Base-by-base conservation (phyloP, 1,140 invertebrate species). In the Leptoteleia sp. region DNA sequence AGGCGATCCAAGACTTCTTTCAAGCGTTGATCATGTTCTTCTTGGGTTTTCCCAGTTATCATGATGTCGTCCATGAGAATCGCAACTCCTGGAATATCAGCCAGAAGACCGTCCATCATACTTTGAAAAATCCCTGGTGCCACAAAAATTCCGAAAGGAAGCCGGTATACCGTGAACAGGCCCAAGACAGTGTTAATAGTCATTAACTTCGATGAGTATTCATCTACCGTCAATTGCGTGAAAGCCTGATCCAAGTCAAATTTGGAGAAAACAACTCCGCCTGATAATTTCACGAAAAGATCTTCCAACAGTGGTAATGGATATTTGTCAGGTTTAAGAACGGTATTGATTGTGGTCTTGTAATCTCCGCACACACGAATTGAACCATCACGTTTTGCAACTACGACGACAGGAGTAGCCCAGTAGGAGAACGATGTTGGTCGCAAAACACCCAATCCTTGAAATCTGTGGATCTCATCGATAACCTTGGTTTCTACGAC, bases 131-230 rank as follows among this genome's bases (percentile, higher is more conserved):
- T 90, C 15, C 85, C 88, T 17, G 87, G 89, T 29, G 84, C 84
- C n/a, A 84, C 82, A 0, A 38, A 81, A 4, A 91, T 83, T 1
- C 91, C 89, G 81, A 90, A 91, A 6, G 85, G 84, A 62, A 92
- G 59, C 3, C 90, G 50, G 19, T 88, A 88, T 11, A 90, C 88
- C 4, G 79, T 67, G 75, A 85, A 91, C n/a, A 91, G 50, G 4
- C 91, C 90, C 42, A 83, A 83, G 13, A 86, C 88, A 4, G 83
- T 86, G 42, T 83, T 84, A 22, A 86, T 68, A 0, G 82, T 83
- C 4, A 85, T 33, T 4, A 50, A 1, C 79, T 11, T 68, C 81
- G 76, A 1, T 15, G 80, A 33, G 5, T 72, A 38, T 0, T 88
- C 82, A 50, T 82, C 73, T 0, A 88, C 82, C 0, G 33, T 22